These are phyloP conservation scores for Phrynocephalus versicolor DNA, from an alignment of 2,113 vertebrate genomes.

Conservation along the genomic window DNA sequence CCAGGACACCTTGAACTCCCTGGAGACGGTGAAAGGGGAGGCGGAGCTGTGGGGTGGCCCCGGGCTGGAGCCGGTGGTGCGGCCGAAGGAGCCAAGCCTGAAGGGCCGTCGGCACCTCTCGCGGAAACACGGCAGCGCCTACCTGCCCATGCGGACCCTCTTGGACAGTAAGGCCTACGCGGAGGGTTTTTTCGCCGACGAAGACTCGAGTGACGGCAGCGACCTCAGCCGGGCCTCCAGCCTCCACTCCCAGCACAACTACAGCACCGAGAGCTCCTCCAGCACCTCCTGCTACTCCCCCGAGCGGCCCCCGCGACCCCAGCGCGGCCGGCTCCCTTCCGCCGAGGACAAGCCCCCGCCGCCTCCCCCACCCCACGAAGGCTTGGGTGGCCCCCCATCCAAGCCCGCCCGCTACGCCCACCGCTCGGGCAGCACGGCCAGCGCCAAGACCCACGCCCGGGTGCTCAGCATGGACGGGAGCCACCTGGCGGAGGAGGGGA, in stretches of 20 bases:
- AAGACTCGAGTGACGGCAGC: slow-evolving; percentile 81
- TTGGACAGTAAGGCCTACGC: slow-evolving; percentile 83
- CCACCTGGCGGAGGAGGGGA: slow-evolving; percentile 61
- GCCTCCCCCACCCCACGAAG: slow-evolving; percentile 51
- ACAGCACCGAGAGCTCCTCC: slow-evolving; percentile 86
- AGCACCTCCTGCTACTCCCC: slow-evolving; percentile 89
- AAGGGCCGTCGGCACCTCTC: slow-evolving; percentile 77
- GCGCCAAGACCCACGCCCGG: slow-evolving; percentile 88
- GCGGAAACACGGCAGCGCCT: slow-evolving; percentile 77
- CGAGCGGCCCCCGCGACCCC: slow-evolving; percentile 63
- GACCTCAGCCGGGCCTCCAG: slow-evolving; percentile 88
- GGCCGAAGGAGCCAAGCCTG: slow-evolving; percentile 87
- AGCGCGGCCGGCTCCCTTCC: slow-evolving; percentile 19
- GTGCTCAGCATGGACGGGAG: slow-evolving; percentile 89
- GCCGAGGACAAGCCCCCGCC: slow-evolving; percentile 47
- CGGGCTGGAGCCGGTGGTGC: slow-evolving; percentile 83
- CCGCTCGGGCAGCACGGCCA: slow-evolving; percentile 86
- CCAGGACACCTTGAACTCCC: slow-evolving; percentile 69
- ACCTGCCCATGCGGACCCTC: slow-evolving; percentile 79
- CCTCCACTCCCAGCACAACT: slow-evolving; percentile 83
- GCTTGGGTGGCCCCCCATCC: slow-evolving; percentile 63
- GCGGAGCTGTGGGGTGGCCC: slow-evolving; percentile 47
- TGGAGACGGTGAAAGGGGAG: slow-evolving; percentile 59
- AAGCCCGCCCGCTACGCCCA: slow-evolving; percentile 80
- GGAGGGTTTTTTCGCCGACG: slow-evolving; percentile 86